Percentiles rank a stretch among this genome's conserved stretches.
These are phyloP conservation scores for Poeciliopsis turrubarensis DNA, from an alignment of 2,113 vertebrate species.

Conservation along the genomic window DNA sequence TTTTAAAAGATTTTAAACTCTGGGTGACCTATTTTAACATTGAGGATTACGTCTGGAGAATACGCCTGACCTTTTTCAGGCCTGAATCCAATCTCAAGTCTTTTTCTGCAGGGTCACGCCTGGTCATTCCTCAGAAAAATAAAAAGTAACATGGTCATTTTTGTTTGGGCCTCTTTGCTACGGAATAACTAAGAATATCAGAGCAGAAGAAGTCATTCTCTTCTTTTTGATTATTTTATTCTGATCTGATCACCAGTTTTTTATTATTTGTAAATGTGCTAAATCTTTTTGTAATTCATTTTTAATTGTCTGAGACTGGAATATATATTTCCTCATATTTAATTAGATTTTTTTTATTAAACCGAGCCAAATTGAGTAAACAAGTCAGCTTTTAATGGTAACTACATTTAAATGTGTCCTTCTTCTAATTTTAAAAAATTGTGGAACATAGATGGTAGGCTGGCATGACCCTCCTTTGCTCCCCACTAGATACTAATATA, in stretches of 20 bases:
- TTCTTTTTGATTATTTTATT: neutral
- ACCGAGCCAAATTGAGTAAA: too few species aligned
- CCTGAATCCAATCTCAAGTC: neutral
- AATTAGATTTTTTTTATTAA: too few species aligned
- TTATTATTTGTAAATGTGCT: too few species aligned
- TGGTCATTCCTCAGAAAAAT: neutral
- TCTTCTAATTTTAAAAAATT: too few species aligned
- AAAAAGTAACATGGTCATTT: neutral
- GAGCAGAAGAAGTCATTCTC: neutral
- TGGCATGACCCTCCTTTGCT: too few species aligned
- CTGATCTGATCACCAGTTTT: neutral
- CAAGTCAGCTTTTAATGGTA: too few species aligned
- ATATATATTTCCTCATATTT: too few species aligned
- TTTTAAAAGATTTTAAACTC: conserved; percentile 1
- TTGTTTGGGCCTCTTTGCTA: neutral
- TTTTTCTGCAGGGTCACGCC: neutral
- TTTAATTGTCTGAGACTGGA: too few species aligned
- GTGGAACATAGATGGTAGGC: too few species aligned
- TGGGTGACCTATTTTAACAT: neutral
- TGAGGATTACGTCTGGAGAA: neutral
- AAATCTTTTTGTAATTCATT: too few species aligned
- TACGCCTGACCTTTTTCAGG: neutral
- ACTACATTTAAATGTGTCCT: too few species aligned
- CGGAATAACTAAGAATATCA: neutral
- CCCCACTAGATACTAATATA: too few species aligned